These are phyloP conservation scores for Scomber colias DNA, from an alignment of 2,113 vertebrate genomes.

Conservation along the genomic window DNA sequence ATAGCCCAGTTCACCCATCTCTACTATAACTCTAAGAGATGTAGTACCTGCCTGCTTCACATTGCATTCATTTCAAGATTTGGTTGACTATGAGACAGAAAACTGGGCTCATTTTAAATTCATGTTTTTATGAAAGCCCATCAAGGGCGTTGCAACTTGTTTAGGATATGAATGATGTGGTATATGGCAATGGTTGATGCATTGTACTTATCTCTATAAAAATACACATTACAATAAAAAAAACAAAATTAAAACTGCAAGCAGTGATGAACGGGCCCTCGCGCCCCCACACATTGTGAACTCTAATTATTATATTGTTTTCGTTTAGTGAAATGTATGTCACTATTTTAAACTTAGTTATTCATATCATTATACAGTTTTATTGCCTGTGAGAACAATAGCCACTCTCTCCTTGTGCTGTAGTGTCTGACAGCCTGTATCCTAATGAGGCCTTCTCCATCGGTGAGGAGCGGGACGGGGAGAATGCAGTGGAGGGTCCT, in stretches of 20 bases:
- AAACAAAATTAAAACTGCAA: too few species aligned
- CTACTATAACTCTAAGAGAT: constrained; percentile 46
- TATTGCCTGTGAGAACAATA: not conserved
- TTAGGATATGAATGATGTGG: not conserved
- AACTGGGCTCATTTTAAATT: constrained; percentile 6
- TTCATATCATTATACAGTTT: not conserved
- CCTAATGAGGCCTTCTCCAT: constrained; percentile 91
- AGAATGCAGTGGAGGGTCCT: constrained; percentile 76
- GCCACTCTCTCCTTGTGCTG: constrained; percentile 16
- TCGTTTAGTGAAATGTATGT: not conserved
- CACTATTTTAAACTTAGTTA: not conserved
- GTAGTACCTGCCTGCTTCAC: constrained; percentile 9
- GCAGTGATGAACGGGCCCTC: too few species aligned
- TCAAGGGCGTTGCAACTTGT: not conserved
- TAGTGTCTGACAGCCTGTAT: constrained; percentile 88
- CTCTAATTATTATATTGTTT: constrained; percentile 16
- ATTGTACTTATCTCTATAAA: constrained; percentile 12
- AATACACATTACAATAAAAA: constrained; percentile 23
- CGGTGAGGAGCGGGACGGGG: constrained; percentile 77
- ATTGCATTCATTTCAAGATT: constrained; percentile 12
- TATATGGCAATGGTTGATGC: constrained; percentile 6
- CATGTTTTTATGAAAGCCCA: not conserved
- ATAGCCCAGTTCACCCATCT: constrained; percentile 18
- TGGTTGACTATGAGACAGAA: constrained; percentile 1
- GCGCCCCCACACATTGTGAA: too few species aligned